Conservation (phyloP, 2,797 vertebrate species). For the Acrocephalus scirpaceus region DNA sequence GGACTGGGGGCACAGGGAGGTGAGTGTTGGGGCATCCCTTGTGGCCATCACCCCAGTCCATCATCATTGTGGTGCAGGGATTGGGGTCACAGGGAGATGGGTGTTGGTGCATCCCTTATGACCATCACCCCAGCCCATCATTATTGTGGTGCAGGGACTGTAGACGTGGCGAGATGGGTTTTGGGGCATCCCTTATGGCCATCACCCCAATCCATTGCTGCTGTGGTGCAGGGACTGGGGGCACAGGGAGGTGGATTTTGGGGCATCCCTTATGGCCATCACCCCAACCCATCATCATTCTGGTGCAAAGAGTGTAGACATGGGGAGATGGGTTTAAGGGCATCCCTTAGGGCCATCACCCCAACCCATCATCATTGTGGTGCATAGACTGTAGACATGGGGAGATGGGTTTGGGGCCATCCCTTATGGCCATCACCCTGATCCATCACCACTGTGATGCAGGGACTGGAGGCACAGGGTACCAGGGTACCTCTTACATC, state of each 20-base stretch:
- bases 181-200: neutral
- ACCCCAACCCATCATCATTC: fast-evolving
- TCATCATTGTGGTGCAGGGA: fast-evolving
- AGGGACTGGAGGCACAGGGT: too few species aligned
- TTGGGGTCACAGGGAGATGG: fast-evolving
- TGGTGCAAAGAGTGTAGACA: neutral
- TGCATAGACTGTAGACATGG: neutral
- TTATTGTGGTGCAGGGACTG: too few species aligned
- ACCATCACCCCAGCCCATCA: too few species aligned
- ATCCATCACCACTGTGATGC: too few species aligned
- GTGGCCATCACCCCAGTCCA: neutral
- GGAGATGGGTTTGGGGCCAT: too few species aligned
- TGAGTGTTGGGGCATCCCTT: neutral
- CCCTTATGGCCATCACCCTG: too few species aligned
- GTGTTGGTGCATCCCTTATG: neutral
- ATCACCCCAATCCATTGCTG: neutral
- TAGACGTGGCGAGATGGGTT: too few species aligned
- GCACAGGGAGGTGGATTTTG: neutral
- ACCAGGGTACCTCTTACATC: neutral
- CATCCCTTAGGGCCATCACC: too few species aligned
- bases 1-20: neutral
- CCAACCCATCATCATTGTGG: too few species aligned
- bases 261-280: neutral
- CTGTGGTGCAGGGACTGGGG: neutral
- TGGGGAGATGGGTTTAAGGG: neutral